These are phyloP conservation scores for Serrognathus titanus DNA, from an alignment of 2,888 invertebrate genomes.

Conservation along the genomic window DNA sequence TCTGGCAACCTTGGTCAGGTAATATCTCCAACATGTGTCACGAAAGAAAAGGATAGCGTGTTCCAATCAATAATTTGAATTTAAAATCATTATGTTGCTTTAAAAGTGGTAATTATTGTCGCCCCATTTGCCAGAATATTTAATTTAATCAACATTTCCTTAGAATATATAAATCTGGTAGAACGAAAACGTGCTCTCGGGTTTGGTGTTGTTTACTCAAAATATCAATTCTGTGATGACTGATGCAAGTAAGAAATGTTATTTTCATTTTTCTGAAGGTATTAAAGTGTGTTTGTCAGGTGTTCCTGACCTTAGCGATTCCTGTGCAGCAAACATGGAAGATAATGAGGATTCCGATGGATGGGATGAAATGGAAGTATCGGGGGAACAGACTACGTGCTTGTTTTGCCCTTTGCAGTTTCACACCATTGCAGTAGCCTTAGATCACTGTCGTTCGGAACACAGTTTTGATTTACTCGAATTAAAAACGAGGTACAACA, in stretches of 20 bases:
- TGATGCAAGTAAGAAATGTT: conserved; percentile 12
- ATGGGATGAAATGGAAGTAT: conserved; percentile 57
- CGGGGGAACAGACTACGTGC: conserved; percentile 55
- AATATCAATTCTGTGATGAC: conserved; percentile 3
- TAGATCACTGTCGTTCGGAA: conserved; percentile 62
- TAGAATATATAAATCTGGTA: too few species aligned
- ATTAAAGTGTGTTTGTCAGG: conserved; percentile 7
- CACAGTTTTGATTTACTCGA: conserved; percentile 66
- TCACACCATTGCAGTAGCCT: conserved; percentile 60
- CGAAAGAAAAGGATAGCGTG: not conserved
- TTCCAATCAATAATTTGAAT: conserved; percentile 26
- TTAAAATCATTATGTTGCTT: conserved; percentile 19
- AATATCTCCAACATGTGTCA: not conserved
- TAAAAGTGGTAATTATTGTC: not conserved
- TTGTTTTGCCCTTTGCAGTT: conserved; percentile 68
- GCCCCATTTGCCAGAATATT: too few species aligned
- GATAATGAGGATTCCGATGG: conserved; percentile 49
- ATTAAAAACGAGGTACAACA: conserved; percentile 65
- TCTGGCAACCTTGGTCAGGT: too few species aligned
- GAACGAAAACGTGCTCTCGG: too few species aligned
- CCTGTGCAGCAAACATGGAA: conserved; percentile 15
- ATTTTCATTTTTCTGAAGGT: not conserved
- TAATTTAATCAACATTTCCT: too few species aligned
- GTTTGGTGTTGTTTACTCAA: not conserved
- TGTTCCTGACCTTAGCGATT: conserved; percentile 18